Percentiles rank a stretch among this genome's conserved stretches.
phyloP scores from a whole-genome alignment of 2,888 invertebrate species.

The Anodontia alba region DNA sequence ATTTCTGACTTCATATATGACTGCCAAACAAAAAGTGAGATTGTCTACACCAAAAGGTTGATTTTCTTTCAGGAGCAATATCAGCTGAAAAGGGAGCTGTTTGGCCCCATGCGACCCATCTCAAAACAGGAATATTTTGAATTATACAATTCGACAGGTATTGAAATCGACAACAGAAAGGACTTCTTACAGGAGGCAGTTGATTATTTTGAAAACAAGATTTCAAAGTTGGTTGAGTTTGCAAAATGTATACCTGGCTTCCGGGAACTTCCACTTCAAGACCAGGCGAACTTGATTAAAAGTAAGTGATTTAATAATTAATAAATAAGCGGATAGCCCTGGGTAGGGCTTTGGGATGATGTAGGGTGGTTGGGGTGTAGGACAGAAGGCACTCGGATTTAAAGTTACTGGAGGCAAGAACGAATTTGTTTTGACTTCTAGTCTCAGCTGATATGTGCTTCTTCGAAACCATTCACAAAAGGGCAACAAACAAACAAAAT shows the following conservation, averaged over 20 bases:
- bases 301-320: conserved; percentile 11
- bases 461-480: no score
- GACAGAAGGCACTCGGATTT: no score
- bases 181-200: conserved; percentile 1
- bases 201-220: conserved; percentile 37
- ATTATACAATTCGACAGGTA: conserved; percentile 81
- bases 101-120: conserved; percentile 76
- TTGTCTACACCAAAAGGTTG: no score
- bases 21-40: no score
- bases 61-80: conserved; percentile 50
- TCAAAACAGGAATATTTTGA: conserved; percentile 77
- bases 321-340: no score
- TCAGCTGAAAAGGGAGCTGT: conserved; percentile 68
- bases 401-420: no score
- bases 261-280: conserved; percentile 29
- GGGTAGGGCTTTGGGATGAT: no score
- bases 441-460: no score
- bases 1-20: no score
- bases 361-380: no score
- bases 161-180: conserved; percentile 5
- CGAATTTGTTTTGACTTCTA: no score
- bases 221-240: conserved; percentile 34
- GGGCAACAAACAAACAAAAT: no score
- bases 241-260: conserved; percentile 52
- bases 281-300: conserved; percentile 37